phyloP scores from a whole-genome alignment of 2,888 invertebrate species.

The Leucozona laternaria region DNA sequence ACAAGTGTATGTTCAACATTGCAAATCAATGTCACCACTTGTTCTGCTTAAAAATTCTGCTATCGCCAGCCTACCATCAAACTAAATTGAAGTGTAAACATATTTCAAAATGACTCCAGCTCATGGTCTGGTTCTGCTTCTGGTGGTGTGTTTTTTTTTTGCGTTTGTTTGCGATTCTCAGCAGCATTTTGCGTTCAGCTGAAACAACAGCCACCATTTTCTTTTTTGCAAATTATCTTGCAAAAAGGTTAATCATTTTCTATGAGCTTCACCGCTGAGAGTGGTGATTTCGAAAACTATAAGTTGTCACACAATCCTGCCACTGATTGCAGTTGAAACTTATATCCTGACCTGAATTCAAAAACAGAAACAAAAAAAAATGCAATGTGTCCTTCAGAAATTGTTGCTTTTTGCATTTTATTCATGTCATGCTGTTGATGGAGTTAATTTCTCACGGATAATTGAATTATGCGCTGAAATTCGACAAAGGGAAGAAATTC shows the following conservation, averaged over 20 bases:
- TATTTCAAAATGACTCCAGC: slow-evolving; percentile 24
- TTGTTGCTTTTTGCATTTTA: slow-evolving; percentile 13
- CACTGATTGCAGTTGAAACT: not conserved
- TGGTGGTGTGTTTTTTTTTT: not conserved
- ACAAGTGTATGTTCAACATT: slow-evolving; percentile 14
- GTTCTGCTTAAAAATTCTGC: slow-evolving; percentile 51
- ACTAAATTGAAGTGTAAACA: slow-evolving; percentile 64
- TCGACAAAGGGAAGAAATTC: slow-evolving; percentile 52
- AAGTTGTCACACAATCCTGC: slow-evolving; percentile 35
- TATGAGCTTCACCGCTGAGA: not conserved
- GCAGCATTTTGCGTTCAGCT: not conserved
- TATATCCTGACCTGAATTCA: not conserved
- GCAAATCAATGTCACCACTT: slow-evolving; percentile 20
- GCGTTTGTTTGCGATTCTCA: slow-evolving; percentile 3
- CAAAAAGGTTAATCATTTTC: slow-evolving; percentile 39
- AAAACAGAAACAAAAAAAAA: not conserved
- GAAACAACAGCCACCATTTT: slow-evolving; percentile 20
- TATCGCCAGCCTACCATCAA: slow-evolving; percentile 59
- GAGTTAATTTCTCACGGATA: slow-evolving; percentile 37
- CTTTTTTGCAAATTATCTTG: slow-evolving; percentile 46
- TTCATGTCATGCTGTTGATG: not conserved
- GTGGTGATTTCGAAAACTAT: slow-evolving; percentile 46
- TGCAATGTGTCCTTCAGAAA: slow-evolving; percentile 26
- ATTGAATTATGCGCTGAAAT: slow-evolving; percentile 43
- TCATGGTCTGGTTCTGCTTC: not conserved